Percentiles rank a stretch among this genome's conserved stretches.
Conservation (phyloP, 1,140 invertebrate species). For the Propsilocerus akamusi region DNA sequence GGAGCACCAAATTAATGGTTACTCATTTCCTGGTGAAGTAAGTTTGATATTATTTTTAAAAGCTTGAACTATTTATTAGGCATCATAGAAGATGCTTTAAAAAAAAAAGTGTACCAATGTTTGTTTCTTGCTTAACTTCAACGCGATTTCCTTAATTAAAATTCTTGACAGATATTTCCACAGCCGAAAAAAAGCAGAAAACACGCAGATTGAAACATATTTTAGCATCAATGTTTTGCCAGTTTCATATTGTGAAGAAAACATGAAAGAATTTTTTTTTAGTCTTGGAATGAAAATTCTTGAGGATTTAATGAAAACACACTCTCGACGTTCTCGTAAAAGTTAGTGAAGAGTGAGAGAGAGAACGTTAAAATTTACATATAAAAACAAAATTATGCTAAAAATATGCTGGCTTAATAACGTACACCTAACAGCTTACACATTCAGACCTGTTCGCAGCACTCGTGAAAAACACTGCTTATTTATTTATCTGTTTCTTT, state of each 20-base stretch:
- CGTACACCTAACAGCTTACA: too few species aligned
- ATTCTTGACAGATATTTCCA: constrained; percentile 4
- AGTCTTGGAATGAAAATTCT: too few species aligned
- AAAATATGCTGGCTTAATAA: background rate
- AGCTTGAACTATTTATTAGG: background rate
- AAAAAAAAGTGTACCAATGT: background rate
- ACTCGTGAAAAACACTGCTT: background rate
- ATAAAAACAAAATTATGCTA: constrained; percentile 5
- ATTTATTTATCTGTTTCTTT: constrained; percentile 11
- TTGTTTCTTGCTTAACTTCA: background rate
- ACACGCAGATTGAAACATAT: too few species aligned
- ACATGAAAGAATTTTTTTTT: too few species aligned
- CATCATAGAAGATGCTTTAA: background rate
- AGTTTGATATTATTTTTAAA: constrained; percentile 14
- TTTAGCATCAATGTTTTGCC: too few species aligned
- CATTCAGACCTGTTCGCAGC: background rate
- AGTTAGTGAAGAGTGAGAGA: too few species aligned
- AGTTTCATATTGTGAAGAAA: too few species aligned
- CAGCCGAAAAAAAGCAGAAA: too few species aligned
- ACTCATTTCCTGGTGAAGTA: constrained; percentile 89
- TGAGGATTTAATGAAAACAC: too few species aligned
- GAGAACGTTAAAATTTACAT: constrained; percentile 1
- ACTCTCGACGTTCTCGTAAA: too few species aligned
- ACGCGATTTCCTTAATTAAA: constrained; percentile 4
- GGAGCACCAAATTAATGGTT: constrained; percentile 82